These are phyloP conservation scores for Drosophila serrata DNA, from an alignment of 1,140 invertebrate species.

Conservation along the genomic window DNA sequence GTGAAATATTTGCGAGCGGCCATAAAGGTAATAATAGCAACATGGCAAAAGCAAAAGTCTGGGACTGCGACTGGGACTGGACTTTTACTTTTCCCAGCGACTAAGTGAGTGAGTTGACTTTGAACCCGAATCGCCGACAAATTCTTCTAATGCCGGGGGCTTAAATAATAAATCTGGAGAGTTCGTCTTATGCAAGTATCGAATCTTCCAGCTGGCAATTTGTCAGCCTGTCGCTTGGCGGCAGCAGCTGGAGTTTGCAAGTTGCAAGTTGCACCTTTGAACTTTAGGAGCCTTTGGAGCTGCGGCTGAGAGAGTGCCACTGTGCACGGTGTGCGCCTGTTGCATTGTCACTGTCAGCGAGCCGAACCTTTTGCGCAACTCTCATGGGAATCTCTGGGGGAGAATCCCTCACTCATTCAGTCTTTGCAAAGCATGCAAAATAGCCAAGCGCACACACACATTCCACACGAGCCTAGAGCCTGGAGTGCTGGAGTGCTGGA, in stretches of 20 bases:
- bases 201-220: slow-evolving; percentile 70
- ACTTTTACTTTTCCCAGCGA: slow-evolving; percentile 66
- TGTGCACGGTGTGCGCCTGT: slow-evolving; percentile 28
- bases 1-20: slow-evolving; percentile 48
- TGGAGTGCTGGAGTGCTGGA: too few relatives aligned
- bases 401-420: background rate
- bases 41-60: slow-evolving; percentile 38
- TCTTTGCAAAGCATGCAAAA: slow-evolving; percentile 32
- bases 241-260: slow-evolving; percentile 37
- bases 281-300: slow-evolving; percentile 45
- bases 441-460: background rate
- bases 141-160: slow-evolving; percentile 36
- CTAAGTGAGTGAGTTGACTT: slow-evolving; percentile 22
- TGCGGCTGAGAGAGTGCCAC: slow-evolving; percentile 47
- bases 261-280: slow-evolving; percentile 54
- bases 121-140: slow-evolving; percentile 22
- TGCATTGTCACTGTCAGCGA: slow-evolving; percentile 63
- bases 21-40: slow-evolving; percentile 44
- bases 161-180: slow-evolving; percentile 68
- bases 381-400: slow-evolving; percentile 44
- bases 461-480: background rate
- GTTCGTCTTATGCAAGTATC: slow-evolving; percentile 62
- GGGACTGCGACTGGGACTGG: background rate
- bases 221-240: slow-evolving; percentile 60
- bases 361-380: slow-evolving; percentile 62